These are phyloP conservation scores for Prunella strophiata DNA, from an alignment of 2,797 vertebrate species.

Conservation along the genomic window DNA sequence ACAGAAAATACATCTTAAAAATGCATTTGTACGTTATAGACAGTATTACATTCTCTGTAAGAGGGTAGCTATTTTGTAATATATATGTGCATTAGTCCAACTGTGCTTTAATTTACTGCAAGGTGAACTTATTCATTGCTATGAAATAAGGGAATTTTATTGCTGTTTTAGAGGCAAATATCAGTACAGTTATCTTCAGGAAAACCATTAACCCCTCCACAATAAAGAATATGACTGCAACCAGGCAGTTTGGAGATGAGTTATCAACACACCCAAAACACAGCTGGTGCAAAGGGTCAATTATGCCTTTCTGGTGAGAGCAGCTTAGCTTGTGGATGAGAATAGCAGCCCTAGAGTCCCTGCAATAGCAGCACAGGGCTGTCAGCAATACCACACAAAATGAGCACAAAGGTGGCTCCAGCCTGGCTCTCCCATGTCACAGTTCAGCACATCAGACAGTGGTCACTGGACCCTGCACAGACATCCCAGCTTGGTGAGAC, in stretches of 20 bases:
- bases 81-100: neutral
- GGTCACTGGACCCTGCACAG: neutral
- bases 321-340: neutral
- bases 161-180: neutral
- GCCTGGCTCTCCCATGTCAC: fast-evolving
- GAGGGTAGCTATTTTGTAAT: neutral
- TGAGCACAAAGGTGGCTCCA: neutral
- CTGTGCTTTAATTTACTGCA: neutral
- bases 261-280: neutral
- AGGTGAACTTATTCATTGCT: neutral
- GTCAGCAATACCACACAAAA: neutral
- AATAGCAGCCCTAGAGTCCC: neutral
- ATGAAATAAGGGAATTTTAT: neutral
- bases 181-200: neutral
- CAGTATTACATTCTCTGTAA: neutral
- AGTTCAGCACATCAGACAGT: neutral
- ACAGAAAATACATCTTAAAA: constrained; percentile 13
- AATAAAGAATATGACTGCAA: neutral
- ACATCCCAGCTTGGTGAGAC: neutral
- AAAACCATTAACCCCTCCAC: neutral
- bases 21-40: neutral
- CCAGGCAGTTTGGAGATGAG: neutral
- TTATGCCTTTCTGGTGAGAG: neutral
- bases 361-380: neutral
- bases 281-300: neutral